phyloP scores from a whole-genome alignment of 2,113 vertebrate species.

The Sebastes fasciatus region DNA sequence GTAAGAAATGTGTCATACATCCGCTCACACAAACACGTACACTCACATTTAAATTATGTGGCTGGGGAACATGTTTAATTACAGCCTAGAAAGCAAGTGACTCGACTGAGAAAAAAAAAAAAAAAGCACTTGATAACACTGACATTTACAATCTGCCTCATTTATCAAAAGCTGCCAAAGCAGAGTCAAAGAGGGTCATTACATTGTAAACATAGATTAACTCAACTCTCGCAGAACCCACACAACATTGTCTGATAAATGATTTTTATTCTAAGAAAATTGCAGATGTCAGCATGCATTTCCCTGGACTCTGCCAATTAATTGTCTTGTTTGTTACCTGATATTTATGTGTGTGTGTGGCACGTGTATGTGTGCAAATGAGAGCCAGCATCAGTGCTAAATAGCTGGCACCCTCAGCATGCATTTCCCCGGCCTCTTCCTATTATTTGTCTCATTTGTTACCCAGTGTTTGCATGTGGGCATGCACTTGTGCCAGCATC shows the following conservation, averaged over 20 bases:
- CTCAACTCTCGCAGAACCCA: conserved; percentile 73
- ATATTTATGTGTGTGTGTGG: conserved; percentile 14
- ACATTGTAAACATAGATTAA: conserved; percentile 82
- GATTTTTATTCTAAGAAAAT: conserved; percentile 68
- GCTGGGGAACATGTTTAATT: conserved; percentile 76
- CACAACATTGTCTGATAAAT: conserved; percentile 68
- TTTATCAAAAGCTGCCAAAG: conserved; percentile 83
- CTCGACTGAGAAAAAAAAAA: conserved; percentile 40
- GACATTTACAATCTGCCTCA: conserved; percentile 84
- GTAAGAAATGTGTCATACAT: conserved; percentile 35
- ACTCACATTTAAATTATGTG: conserved; percentile 48
- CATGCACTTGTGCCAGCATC: conserved; percentile 46
- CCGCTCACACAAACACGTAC: conserved; percentile 14
- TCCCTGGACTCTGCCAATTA: conserved; percentile 65
- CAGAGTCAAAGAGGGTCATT: conserved; percentile 81
- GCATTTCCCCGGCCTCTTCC: conserved; percentile 43
- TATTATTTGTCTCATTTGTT: conserved; percentile 60
- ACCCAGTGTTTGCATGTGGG: conserved; percentile 27
- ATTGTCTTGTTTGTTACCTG: conserved; percentile 55
- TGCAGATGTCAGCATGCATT: conserved; percentile 67
- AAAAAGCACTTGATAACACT: conserved; percentile 78
- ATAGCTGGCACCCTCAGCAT: conserved; percentile 51
- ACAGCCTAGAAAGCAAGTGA: conserved; percentile 69
- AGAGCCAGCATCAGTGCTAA: conserved; percentile 50
- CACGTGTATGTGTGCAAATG: background rate